Evolutionary conservation across 2,888 invertebrate genomes (phyloP), one percentile per base, ranked within the genome.

Genomic region (Keiferia lycopersicella): DNA sequence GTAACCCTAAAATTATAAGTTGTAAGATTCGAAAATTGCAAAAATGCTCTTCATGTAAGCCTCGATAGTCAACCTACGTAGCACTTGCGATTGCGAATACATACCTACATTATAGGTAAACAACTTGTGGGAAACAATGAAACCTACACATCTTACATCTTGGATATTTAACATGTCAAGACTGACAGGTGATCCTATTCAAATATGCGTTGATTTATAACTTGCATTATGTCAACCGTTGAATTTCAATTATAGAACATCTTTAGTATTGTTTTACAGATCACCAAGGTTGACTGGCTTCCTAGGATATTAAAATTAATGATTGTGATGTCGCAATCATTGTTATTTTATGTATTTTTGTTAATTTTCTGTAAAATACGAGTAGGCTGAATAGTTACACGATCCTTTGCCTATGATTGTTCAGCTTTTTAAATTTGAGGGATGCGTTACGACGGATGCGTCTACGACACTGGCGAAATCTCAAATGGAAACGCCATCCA

Each of bases 41-140:
- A 26, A 34, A 2, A 4, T 30, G 1, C 8, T 34, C 34, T 34
- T 4, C 8, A 4, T 34, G 1, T 34, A 7, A 34, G 26, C 26
- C 10, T 34, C 3, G 34, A 10, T 8, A 8, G 18, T 1, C 22
- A 22, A 51, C 51, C 51, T 51, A 51, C 51, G 51, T 22, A 1
- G 18, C 18, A 20, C 20, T 18, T 18, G n/a, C 18, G 7, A 16
- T 48, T 10, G 4, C 18, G 1, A 48, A 22, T 20, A 4, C 10
- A 22, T 20, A 51, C 11, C 3, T 18, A 50, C 10, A n/a, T 3
- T n/a, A 14, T 14, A 12, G n/a, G 34, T 45, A 45, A 22, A 45
- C 45, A 60, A 22, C 45, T 60, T 41, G 45, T 16, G 34, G 34
- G 26, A 60, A 45, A 60, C 60, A 60, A 41, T 60, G 51, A 51